phyloP scores from a whole-genome alignment of 2,797 vertebrate species.

The Gallirallus australis region DNA sequence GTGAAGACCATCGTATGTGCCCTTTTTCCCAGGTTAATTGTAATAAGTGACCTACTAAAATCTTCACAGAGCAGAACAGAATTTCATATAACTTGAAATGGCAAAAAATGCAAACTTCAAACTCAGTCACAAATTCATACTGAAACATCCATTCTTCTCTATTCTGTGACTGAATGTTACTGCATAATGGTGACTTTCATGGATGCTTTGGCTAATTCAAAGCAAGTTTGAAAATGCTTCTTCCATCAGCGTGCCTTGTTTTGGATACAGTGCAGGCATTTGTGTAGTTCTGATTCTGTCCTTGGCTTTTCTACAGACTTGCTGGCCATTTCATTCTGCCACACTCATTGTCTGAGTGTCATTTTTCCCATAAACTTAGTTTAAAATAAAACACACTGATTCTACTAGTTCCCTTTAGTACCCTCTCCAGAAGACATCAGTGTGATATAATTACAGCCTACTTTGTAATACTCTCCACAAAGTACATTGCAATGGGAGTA shows the following conservation, averaged over 20 bases:
- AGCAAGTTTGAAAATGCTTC: not conserved
- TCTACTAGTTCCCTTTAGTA: not conserved
- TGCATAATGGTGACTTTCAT: not conserved
- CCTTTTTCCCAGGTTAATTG: not conserved
- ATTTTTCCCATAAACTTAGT: not conserved
- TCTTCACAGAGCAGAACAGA: not conserved
- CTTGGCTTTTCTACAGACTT: not conserved
- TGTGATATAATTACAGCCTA: not conserved
- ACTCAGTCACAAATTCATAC: not conserved
- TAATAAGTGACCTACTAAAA: not conserved
- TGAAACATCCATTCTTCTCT: not conserved
- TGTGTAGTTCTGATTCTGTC: not conserved
- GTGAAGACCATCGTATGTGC: not conserved
- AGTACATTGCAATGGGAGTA: not conserved
- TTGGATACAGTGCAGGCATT: not conserved
- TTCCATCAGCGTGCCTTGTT: not conserved
- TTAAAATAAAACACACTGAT: not conserved
- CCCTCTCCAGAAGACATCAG: not conserved
- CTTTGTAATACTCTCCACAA: not conserved
- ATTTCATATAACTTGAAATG: not conserved
- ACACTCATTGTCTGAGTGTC: not conserved
- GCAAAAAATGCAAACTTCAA: not conserved
- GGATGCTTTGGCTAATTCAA: not conserved
- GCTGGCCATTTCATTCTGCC: not conserved
- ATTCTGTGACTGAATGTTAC: not conserved